phyloP scores from a whole-genome alignment of 2,888 invertebrate species.

The Microctonus aethiopoides region DNA sequence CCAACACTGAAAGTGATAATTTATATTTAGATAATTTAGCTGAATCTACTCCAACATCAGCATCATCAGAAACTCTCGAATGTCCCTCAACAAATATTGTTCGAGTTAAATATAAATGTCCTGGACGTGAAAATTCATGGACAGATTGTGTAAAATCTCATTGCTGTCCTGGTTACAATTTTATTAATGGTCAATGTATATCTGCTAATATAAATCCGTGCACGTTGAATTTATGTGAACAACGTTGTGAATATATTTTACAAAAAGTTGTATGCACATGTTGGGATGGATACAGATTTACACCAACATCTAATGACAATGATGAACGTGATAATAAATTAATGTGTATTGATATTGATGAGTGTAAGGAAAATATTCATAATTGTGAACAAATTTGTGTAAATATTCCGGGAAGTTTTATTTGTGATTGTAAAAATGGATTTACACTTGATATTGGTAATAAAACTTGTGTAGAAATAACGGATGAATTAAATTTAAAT shows the following conservation, averaged over 20 bases:
- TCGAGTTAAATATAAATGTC: constrained; percentile 73
- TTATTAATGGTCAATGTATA: constrained; percentile 74
- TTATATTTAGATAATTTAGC: too few species aligned
- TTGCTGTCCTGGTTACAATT: constrained; percentile 74
- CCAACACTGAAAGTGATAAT: too few species aligned
- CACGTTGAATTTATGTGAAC: constrained; percentile 74
- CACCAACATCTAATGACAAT: constrained; percentile 71
- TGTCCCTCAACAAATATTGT: constrained; percentile 75
- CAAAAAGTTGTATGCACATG: constrained; percentile 76
- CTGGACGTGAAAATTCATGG: constrained; percentile 70
- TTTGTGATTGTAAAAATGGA: constrained; percentile 73
- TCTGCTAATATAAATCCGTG: constrained; percentile 74
- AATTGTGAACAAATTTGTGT: constrained; percentile 76
- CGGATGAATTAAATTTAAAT: constrained; percentile 36
- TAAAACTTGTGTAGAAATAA: constrained; percentile 69
- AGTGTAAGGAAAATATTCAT: constrained; percentile 71
- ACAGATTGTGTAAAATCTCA: constrained; percentile 73
- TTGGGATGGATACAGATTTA: constrained; percentile 73
- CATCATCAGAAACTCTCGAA: constrained; percentile 57
- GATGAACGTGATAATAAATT: constrained; percentile 72
- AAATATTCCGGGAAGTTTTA: constrained; percentile 70
- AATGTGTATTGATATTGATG: constrained; percentile 73
- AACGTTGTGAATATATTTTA: constrained; percentile 73
- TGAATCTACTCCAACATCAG: constrained; percentile 8
- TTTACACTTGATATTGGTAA: constrained; percentile 71